A percentile compares a stretch with the other conserved stretches of the same genome.
phyloP scores from a whole-genome alignment of 1,140 invertebrate species.

The Ruditapes philippinarum region DNA sequence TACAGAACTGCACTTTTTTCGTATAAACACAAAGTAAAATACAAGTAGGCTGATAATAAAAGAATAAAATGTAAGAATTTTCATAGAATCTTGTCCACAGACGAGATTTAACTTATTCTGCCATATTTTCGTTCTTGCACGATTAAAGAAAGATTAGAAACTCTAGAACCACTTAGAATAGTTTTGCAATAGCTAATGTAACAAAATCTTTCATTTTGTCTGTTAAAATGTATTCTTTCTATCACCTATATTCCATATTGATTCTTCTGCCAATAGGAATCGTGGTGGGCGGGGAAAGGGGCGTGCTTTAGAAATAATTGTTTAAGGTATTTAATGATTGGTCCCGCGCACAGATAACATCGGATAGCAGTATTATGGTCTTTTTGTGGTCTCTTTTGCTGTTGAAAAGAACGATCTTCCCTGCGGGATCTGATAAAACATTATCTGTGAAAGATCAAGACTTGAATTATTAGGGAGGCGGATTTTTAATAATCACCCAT shows the following conservation, averaged over 20 bases:
- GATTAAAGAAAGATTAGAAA: conserved; percentile 35
- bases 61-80: too few relatives aligned
- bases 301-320: neutral
- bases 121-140: neutral
- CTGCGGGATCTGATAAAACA: conserved; percentile 30
- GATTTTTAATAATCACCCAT: conserved; percentile 62
- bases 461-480: conserved; percentile 56
- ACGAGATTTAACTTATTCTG: conserved; percentile 20
- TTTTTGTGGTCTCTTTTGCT: conserved; percentile 5
- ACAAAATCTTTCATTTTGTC: conserved; percentile 62
- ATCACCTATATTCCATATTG: neutral
- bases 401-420: neutral
- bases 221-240: conserved; percentile 54
- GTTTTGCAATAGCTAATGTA: conserved; percentile 47
- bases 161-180: conserved; percentile 23
- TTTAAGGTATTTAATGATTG: conserved; percentile 20
- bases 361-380: neutral
- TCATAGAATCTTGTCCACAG: too few relatives aligned
- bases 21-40: too few relatives aligned
- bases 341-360: neutral
- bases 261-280: conserved; percentile 20
- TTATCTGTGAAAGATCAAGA: conserved; percentile 38
- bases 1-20: neutral
- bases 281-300: conserved; percentile 6
- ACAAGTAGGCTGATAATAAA: too few relatives aligned